phyloP scores from a whole-genome alignment of 1,140 invertebrate species.

The Sminthurides bifidus region DNA sequence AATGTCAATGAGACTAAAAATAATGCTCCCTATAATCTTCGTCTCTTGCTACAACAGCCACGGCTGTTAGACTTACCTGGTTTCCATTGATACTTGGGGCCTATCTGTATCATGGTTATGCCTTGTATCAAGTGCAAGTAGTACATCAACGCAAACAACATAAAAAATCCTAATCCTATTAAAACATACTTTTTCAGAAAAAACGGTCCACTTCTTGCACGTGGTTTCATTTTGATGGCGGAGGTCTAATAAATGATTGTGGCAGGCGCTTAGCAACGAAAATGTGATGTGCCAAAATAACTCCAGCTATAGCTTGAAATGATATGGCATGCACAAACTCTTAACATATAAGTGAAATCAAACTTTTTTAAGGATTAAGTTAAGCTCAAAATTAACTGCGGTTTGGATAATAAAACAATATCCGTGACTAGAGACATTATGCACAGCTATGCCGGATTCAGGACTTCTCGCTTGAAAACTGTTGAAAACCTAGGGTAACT shows the following conservation, averaged over 20 bases:
- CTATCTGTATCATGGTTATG: not conserved
- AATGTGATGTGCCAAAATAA: not conserved
- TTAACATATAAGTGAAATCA: no score
- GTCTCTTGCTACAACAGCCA: not conserved
- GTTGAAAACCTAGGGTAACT: no score
- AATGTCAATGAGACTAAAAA: not conserved
- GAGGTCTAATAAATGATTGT: not conserved
- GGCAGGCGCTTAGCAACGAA: not conserved
- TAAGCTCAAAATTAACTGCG: no score
- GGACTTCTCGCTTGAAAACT: no score
- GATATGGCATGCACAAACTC: no score
- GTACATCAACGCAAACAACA: constrained; percentile 5
- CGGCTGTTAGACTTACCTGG: not conserved
- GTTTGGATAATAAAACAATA: no score
- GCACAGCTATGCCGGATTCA: no score
- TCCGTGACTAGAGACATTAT: no score
- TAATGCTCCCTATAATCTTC: not conserved
- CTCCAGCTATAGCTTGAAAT: no score
- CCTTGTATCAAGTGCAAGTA: constrained; percentile 6
- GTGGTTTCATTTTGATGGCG: not conserved
- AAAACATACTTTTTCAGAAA: not conserved
- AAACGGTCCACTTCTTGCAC: not conserved
- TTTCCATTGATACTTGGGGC: constrained; percentile 9
- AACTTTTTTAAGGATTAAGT: no score
- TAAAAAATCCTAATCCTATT: not conserved